Conservation (phyloP, 2,888 invertebrate genomes). For the Noctua fimbriata region DNA sequence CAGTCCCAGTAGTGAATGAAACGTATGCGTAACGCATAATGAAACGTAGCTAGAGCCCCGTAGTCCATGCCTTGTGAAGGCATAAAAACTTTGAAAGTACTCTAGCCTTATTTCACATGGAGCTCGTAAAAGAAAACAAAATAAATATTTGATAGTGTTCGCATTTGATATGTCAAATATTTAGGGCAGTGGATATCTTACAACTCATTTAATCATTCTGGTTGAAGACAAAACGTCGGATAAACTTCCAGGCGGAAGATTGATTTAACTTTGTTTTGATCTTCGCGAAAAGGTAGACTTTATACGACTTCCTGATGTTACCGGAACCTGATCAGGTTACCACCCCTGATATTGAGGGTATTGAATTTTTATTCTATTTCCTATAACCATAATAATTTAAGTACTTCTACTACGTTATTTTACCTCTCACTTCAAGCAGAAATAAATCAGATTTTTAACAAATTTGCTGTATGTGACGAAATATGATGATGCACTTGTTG, state of each 20-base stretch:
- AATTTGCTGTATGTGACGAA: not conserved
- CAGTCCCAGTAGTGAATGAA: too few relatives aligned
- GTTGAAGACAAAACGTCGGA: constrained; percentile 15
- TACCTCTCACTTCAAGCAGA: not conserved
- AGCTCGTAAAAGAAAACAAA: not conserved
- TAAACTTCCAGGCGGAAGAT: constrained; percentile 24
- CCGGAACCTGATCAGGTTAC: constrained; percentile 27
- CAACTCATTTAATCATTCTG: constrained; percentile 22
- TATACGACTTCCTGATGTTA: constrained; percentile 40
- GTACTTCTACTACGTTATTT: not conserved
- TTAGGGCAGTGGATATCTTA: constrained; percentile 19
- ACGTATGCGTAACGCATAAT: too few relatives aligned
- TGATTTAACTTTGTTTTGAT: constrained; percentile 41
- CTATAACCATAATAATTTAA: not conserved
- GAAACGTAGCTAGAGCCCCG: too few relatives aligned
- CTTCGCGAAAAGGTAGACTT: constrained; percentile 12
- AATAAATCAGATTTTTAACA: not conserved
- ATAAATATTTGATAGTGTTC: constrained; percentile 8
- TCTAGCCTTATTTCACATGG: not conserved
- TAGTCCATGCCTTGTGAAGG: too few relatives aligned
- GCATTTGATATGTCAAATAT: not conserved
- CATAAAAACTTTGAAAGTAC: too few relatives aligned
- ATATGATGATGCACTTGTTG: not conserved
- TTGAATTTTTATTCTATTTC: constrained; percentile 20
- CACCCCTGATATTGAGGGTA: constrained; percentile 8